Conservation (phyloP, 2,113 vertebrate species). For the Gopherus flavomarginatus region DNA sequence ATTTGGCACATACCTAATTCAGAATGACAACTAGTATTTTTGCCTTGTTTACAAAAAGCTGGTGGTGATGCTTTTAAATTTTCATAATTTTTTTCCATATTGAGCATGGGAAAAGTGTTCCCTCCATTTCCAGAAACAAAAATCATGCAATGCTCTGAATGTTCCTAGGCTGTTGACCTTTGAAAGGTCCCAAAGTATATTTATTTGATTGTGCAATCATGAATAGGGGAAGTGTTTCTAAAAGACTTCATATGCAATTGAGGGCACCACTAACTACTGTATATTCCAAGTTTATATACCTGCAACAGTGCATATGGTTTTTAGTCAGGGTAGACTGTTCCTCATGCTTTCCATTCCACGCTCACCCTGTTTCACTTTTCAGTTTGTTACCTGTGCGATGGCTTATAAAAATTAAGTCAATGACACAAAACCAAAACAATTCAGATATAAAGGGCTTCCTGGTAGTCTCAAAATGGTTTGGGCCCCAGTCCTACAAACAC, state of each 20-base stretch:
- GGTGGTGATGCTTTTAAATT: conserved; percentile 25
- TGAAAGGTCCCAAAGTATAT: conserved; percentile 45
- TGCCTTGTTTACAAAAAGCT: conserved; percentile 36
- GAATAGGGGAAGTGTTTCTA: conserved; percentile 23
- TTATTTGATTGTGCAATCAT: background rate
- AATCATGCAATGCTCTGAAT: conserved; percentile 56
- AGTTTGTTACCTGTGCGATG: background rate
- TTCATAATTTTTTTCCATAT: background rate
- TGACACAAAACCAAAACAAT: background rate
- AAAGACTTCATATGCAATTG: background rate
- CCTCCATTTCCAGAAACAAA: conserved; percentile 53
- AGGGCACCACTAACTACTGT: background rate
- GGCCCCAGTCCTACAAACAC: background rate
- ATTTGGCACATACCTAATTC: background rate
- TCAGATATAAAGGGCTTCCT: background rate
- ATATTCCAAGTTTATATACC: background rate
- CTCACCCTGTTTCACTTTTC: background rate
- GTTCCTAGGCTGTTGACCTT: conserved; percentile 18
- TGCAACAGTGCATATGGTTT: too few species aligned
- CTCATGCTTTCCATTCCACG: background rate
- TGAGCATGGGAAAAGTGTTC: conserved; percentile 24
- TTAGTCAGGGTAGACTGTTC: background rate
- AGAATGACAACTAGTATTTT: conserved; percentile 33
- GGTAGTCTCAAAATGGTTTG: background rate
- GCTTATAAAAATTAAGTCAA: background rate